Percentiles rank a stretch among this genome's conserved stretches.
Evolutionary conservation across 2,888 invertebrate species (phyloP).

Genomic region (Sinopyrophorus schimmeli): DNA sequence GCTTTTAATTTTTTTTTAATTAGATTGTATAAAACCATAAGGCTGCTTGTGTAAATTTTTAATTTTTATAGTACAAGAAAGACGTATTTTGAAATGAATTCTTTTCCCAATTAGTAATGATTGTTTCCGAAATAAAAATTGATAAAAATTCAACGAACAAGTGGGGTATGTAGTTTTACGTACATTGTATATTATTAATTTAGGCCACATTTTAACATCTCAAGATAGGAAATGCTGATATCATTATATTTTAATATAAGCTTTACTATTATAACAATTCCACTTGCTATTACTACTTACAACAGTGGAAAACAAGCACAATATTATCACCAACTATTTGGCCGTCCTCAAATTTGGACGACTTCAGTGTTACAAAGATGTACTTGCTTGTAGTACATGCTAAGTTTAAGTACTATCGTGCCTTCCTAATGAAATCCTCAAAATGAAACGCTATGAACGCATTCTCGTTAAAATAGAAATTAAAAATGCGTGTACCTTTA

Average conservation of each 20-base stretch:
- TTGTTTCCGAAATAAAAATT: slow-evolving; percentile 3
- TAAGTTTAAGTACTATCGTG: slow-evolving; percentile 13
- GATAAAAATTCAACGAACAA: background rate
- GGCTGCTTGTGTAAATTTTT: slow-evolving; percentile 29
- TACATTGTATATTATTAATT: slow-evolving; percentile 24
- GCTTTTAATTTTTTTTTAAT: slow-evolving; percentile 16
- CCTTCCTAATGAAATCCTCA: background rate
- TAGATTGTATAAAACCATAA: slow-evolving; percentile 30
- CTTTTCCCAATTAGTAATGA: slow-evolving; percentile 3
- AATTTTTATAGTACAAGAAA: slow-evolving; percentile 12
- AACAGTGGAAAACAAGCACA: slow-evolving; percentile 32
- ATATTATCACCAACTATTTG: slow-evolving; percentile 31
- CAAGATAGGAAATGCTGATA: slow-evolving; percentile 21
- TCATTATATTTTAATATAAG: slow-evolving; percentile 19
- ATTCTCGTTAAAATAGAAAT: too few relatives aligned
- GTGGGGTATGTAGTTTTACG: slow-evolving; percentile 23
- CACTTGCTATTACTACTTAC: slow-evolving; percentile 23
- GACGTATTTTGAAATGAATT: slow-evolving; percentile 10
- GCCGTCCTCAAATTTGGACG: slow-evolving; percentile 9
- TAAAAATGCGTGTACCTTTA: slow-evolving; percentile 12
- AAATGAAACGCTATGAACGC: background rate
- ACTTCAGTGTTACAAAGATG: slow-evolving; percentile 14
- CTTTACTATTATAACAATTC: slow-evolving; percentile 31
- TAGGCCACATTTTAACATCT: slow-evolving; percentile 30
- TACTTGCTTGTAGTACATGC: slow-evolving; percentile 1